phyloP scores from a whole-genome alignment of 2,888 invertebrate species.

The Serrognathus titanus region DNA sequence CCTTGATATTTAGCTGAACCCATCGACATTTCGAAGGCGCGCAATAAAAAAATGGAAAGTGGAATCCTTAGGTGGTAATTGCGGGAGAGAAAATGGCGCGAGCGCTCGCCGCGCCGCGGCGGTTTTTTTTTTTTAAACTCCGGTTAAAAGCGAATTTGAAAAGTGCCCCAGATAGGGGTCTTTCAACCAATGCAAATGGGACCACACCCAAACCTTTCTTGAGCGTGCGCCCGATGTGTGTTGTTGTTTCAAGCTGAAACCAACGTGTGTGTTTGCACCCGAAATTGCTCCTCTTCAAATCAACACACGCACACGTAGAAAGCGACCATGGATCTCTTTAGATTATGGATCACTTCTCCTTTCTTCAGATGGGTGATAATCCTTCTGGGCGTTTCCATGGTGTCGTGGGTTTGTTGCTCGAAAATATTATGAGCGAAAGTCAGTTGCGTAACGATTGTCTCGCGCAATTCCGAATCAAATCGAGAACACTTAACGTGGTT shows the following conservation, averaged over 20 bases:
- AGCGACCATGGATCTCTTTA: no score
- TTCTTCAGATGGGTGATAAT: no score
- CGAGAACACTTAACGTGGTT: no score
- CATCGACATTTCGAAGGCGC: neutral
- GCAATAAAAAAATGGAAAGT: slow-evolving; percentile 2
- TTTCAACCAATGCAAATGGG: slow-evolving; percentile 22
- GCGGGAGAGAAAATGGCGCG: slow-evolving; percentile 3
- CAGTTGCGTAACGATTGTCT: no score
- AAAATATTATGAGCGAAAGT: no score
- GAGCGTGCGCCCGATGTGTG: neutral
- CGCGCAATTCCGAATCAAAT: no score
- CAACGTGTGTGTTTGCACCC: neutral
- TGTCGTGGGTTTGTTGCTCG: no score
- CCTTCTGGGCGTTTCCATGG: no score
- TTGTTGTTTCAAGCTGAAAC: neutral
- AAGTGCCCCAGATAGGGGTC: slow-evolving; percentile 28
- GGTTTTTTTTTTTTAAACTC: slow-evolving; percentile 13
- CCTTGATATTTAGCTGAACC: neutral
- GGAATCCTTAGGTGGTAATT: neutral
- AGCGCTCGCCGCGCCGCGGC: slow-evolving; percentile 6
- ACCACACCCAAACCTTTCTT: slow-evolving; percentile 16
- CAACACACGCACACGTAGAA: no score
- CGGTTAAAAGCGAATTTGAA: slow-evolving; percentile 28
- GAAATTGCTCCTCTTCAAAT: neutral
- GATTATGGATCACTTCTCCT: no score